These are phyloP conservation scores for Cyphomyrus discorhynchus DNA, from an alignment of 2,113 vertebrate genomes.

Conservation along the genomic window DNA sequence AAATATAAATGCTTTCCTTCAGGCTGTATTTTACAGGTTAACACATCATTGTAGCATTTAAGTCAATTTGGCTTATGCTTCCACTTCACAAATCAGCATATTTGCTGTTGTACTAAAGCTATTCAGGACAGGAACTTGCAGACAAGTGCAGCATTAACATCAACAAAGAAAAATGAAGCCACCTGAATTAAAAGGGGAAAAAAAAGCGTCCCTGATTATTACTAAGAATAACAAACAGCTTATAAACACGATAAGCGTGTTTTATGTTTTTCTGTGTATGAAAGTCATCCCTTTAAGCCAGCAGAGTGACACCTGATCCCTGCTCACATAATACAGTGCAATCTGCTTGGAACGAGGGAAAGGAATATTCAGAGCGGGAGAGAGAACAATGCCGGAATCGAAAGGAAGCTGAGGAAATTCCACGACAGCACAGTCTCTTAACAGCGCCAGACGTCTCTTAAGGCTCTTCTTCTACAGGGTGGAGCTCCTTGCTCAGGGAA, in stretches of 20 bases:
- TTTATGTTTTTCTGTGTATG: not conserved
- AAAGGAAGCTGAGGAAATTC: constrained; percentile 20
- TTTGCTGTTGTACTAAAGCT: not conserved
- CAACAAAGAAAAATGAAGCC: not conserved
- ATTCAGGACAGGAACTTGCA: not conserved
- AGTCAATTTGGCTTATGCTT: not conserved
- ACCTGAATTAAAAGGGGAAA: not conserved
- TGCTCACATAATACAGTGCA: not conserved
- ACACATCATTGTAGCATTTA: not conserved
- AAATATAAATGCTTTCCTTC: not conserved
- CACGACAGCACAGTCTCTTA: not conserved
- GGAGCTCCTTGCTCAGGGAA: not conserved
- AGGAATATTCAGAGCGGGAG: not conserved
- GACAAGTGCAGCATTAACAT: not conserved
- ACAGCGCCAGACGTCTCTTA: not conserved
- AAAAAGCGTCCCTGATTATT: no score
- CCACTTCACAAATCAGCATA: not conserved
- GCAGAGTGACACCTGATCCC: not conserved
- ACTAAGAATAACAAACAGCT: not conserved
- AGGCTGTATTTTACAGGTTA: not conserved
- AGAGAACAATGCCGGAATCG: not conserved
- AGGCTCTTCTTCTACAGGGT: not conserved
- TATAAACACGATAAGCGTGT: not conserved
- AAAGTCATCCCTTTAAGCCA: not conserved
- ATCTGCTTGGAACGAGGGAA: not conserved